Evolutionary conservation across 2,797 vertebrate genomes (phyloP).

Genomic region (Cirrhinus mrigala): DNA sequence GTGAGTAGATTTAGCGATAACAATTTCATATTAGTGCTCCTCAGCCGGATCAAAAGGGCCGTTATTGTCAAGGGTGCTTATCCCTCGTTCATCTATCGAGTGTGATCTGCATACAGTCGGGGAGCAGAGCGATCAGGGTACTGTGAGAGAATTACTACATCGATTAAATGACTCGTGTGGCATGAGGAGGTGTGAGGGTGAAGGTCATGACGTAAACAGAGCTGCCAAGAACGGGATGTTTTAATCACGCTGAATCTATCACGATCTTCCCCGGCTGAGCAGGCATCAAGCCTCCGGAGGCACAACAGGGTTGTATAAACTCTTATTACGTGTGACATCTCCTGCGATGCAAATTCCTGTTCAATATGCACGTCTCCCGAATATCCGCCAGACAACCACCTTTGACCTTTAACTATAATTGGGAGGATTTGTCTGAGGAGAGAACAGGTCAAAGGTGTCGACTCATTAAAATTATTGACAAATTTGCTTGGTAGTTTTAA

Average conservation of each 20-base stretch:
- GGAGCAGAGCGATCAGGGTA: slow-evolving; percentile 37
- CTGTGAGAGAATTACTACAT: slow-evolving; percentile 61
- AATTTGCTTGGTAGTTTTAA: slow-evolving; percentile 29
- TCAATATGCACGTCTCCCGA: slow-evolving; percentile 42
- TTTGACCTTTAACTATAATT: slow-evolving; percentile 42
- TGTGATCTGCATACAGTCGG: slow-evolving; percentile 58
- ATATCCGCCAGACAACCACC: slow-evolving; percentile 44
- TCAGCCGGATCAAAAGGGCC: slow-evolving; percentile 44
- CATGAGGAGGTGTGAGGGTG: slow-evolving; percentile 53
- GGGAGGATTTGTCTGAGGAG: slow-evolving; percentile 17
- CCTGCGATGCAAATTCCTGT: slow-evolving; percentile 29
- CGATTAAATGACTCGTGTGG: slow-evolving; percentile 61
- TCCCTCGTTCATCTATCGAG: slow-evolving; percentile 53
- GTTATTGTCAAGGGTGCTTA: slow-evolving; percentile 48
- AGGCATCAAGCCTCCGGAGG: slow-evolving; percentile 39
- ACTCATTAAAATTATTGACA: slow-evolving; percentile 29
- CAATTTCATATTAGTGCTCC: slow-evolving; percentile 53
- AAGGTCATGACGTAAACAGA: slow-evolving; percentile 62
- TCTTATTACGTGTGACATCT: slow-evolving; percentile 42
- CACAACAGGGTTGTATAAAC: slow-evolving; percentile 36
- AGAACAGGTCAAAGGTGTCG: slow-evolving; percentile 10
- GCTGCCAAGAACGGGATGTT: slow-evolving; percentile 50
- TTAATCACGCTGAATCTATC: slow-evolving; percentile 60
- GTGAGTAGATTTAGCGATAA: slow-evolving; percentile 40
- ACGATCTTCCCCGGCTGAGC: slow-evolving; percentile 29